Conservation (phyloP, 92 coral and sea anemone genomes). For the Zoanthus gigantus region DNA sequence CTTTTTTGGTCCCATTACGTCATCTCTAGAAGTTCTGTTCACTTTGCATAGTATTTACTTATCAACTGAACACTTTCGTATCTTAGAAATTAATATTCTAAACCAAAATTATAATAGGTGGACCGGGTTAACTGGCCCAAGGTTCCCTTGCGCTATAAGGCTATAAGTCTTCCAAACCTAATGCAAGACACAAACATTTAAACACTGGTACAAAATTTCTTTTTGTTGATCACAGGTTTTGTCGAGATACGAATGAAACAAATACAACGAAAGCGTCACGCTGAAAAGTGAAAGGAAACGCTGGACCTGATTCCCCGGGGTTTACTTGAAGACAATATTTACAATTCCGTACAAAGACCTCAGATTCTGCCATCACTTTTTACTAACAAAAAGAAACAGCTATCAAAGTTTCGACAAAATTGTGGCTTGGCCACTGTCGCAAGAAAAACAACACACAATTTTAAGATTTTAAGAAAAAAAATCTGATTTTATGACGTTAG, state of each 20-base stretch:
- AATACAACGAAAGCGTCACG: conserved; percentile 17
- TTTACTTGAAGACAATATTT: conserved; percentile 28
- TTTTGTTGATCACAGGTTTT: conserved; percentile 28
- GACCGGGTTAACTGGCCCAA: background rate
- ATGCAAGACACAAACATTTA: conserved; percentile 21
- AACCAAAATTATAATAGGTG: background rate
- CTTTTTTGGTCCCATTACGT: conserved; percentile 20
- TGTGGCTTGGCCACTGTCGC: conserved; percentile 49
- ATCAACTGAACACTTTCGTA: conserved; percentile 12
- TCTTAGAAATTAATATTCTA: conserved; percentile 6
- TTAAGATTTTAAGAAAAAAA: background rate
- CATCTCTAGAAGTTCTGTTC: conserved; percentile 17
- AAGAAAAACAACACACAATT: conserved; percentile 5
- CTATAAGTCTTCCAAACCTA: conserved; percentile 22
- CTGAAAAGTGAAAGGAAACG: background rate
- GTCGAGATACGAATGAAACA: conserved; percentile 19
- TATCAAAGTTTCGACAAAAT: conserved; percentile 25
- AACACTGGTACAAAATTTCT: conserved; percentile 25
- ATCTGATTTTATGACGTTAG: conserved; percentile 29
- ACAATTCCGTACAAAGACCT: conserved; percentile 22
- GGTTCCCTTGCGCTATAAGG: conserved; percentile 18
- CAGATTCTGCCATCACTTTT: conserved; percentile 15
- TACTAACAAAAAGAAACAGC: conserved; percentile 10
- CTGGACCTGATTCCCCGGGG: background rate
- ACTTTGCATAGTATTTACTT: conserved; percentile 9